Evolutionary conservation across 2,888 invertebrate genomes (phyloP).

Genomic region (Thymelicus lineola): DNA sequence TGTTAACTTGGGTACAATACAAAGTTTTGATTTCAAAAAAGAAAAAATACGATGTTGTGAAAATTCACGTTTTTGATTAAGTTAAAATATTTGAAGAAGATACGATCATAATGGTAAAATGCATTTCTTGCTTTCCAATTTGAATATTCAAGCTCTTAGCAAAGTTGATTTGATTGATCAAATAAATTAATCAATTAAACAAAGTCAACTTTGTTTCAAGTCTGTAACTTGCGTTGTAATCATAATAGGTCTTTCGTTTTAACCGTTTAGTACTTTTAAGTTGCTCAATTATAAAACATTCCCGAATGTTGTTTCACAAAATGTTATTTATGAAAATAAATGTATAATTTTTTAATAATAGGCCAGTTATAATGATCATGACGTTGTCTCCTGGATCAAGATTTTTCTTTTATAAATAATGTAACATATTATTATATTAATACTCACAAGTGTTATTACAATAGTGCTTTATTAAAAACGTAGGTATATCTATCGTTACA

Average conservation of each 20-base stretch:
- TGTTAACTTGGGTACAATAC: not conserved
- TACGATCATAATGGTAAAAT: too few relatives aligned
- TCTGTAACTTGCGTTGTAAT: not conserved
- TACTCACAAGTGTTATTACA: not conserved
- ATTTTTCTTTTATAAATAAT: not conserved
- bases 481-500: too few relatives aligned
- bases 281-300: slow-evolving; percentile 32
- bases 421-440: not conserved
- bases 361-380: not conserved
- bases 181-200: too few relatives aligned
- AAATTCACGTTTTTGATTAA: too few relatives aligned
- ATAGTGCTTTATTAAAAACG: not conserved
- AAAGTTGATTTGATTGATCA: too few relatives aligned
- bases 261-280: not conserved
- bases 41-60: too few relatives aligned
- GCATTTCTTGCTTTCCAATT: too few relatives aligned
- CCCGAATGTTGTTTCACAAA: not conserved
- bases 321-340: too few relatives aligned
- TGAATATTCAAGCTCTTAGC: too few relatives aligned
- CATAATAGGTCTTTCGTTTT: not conserved
- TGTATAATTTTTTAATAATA: not conserved
- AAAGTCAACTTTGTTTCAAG: not conserved
- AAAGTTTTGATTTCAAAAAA: not conserved
- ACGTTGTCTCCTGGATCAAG: not conserved
- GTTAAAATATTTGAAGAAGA: too few relatives aligned